Base-by-base conservation (phyloP, 1,140 invertebrate genomes). In the Tetranychus cinnabarinus region DNA sequence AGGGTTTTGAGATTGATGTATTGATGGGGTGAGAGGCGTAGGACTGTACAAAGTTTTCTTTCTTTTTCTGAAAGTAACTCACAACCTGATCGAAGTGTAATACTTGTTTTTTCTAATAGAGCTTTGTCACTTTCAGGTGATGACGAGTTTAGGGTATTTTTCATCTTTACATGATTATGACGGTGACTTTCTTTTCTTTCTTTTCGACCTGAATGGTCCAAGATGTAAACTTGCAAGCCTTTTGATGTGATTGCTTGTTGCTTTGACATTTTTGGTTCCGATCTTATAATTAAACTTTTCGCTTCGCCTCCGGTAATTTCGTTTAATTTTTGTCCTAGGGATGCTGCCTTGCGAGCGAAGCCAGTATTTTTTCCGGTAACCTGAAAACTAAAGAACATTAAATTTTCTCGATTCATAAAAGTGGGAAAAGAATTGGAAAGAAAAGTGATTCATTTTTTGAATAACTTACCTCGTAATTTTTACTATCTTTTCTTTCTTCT, bases 1-100 rank as follows among this genome's bases (percentile, higher is more conserved):
- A 77, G 67, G 0, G 76, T 75, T 68, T 80, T 80, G 61, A 79
- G 66, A 7, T 76, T 77, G 42, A 77, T 72, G 69, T 78, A 80
- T 63, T 77, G 74, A 47, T 76, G 71, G 46, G 78, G 78, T 36
- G 72, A 72, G 23, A 79, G 67, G 64, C 77, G 75, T 60, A 77
- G 69, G 62, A 70, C 72, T 31, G 71, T 70, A 67, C 78, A 79
- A 59, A 79, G 66, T 74, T 76, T 60, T 15, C 62, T 61, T 45
- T 63, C 62, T 46, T 42, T 39, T 4, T 46, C 50, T 4, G 54
- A 59, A 10, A 63, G 39, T 39, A 63, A 36, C 45, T 50, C 13
- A 35, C 10, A 39, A 55, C 35, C 42, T 36, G 15, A 35, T 31
- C 10, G 36, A 35, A 54, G 12, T 8, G 34, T 23, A 42, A 13